Evolutionary conservation across 2,797 vertebrate species (phyloP), one percentile per base, ranked within the genome.

Genomic region (Oryzias sinensis): DNA sequence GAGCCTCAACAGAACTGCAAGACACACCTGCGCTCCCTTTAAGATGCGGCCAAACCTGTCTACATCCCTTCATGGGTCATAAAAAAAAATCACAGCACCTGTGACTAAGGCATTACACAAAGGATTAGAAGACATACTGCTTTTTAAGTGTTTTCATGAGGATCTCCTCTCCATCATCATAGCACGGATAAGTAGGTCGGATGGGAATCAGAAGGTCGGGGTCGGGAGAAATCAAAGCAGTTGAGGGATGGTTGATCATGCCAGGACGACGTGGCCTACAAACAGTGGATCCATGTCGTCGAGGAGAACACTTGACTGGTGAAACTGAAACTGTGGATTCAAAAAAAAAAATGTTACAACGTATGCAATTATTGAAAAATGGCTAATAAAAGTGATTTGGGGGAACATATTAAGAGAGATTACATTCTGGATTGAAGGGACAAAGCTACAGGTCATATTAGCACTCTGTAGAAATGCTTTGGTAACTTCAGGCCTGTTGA

Each of bases 181-280:
- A 94, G 71, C 93, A 90, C 24, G 94, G 80, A 70, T 93, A 93
- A 16, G 95, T 92, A 48, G 91, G 85, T 67, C 94, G 93, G 1
- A 94, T 95, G 55, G 96, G 94, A 4, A 95, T 94, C 41, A 98
- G 93, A 81, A 98, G 93, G 77, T 99, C 97, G 1, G 97, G 95
- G 63, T 98, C 96, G 2, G 93, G 84, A 27, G 94, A 95, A 45
- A 93, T 90, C 66, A 95, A 69, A 14, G 93, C 60, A 6, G 92
- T 20, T 0, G 53, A 41, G 57, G 89, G 88, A 33, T 92, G 94
- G 58, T 91, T 82, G 0, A 92, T 91, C 80, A 93, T 82, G 4
- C 94, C 87, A 5, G 86, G 85, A 59, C 93, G 93, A 1, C 95
- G 94, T 11, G 94, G 89, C 22, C 94, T 94, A 70, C 94, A 93